Percentiles rank a stretch among this genome's conserved stretches.
Evolutionary conservation across 2,797 vertebrate genomes (phyloP).

Genomic region (Telmatherina bonti): DNA sequence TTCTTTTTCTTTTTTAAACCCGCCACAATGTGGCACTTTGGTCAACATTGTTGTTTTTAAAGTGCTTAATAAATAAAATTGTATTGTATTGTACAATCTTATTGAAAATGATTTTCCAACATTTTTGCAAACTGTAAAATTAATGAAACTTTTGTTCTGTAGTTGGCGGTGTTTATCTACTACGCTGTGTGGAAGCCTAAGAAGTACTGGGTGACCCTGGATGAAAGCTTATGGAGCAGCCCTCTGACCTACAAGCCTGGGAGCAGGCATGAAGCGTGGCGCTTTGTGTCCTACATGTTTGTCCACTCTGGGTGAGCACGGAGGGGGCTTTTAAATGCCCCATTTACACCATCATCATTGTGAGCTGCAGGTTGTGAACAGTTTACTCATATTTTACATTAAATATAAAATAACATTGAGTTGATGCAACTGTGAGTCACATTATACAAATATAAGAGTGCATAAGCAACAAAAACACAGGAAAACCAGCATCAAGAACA

Average conservation of each 20-base stretch:
- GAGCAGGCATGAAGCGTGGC: constrained; percentile 87
- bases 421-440: neutral
- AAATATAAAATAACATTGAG: neutral
- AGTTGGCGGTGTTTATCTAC: constrained; percentile 92
- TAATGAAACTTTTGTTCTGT: constrained; percentile 1
- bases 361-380: neutral
- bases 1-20: too few relatives aligned
- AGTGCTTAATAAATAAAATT: too few relatives aligned
- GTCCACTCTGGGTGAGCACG: constrained; percentile 90
- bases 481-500: constrained; percentile 40
- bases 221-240: constrained; percentile 84
- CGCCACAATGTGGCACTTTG: too few relatives aligned
- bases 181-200: constrained; percentile 93
- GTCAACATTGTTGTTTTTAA: too few relatives aligned
- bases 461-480: constrained; percentile 19
- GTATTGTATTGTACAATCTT: too few relatives aligned
- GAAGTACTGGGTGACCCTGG: constrained; percentile 92
- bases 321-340: neutral
- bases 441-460: neutral
- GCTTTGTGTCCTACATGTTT: constrained; percentile 94
- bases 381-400: neutral
- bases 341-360: neutral
- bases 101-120: too few relatives aligned
- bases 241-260: constrained; percentile 86
- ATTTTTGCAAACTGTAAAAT: too few relatives aligned